These are phyloP conservation scores for Armadillidium nasatum DNA, from an alignment of 1,140 invertebrate genomes.

Conservation along the genomic window DNA sequence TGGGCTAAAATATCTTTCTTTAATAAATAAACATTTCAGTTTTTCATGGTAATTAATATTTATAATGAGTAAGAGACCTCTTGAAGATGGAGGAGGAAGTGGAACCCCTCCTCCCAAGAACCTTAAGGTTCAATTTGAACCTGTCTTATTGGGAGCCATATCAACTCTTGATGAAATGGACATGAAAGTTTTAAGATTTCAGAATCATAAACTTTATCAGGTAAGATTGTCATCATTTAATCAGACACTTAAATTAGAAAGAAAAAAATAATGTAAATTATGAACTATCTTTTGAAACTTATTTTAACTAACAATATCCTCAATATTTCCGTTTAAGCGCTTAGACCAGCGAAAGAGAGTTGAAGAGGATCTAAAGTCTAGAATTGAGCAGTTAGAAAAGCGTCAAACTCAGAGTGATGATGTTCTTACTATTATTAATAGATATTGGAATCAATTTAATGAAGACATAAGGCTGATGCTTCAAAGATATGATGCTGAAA, in stretches of 20 bases:
- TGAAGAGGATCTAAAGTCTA: constrained; percentile 80
- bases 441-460: constrained; percentile 96
- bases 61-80: constrained; percentile 67
- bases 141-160: constrained; percentile 82
- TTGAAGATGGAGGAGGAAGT: constrained; percentile 51
- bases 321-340: constrained; percentile 58
- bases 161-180: constrained; percentile 95
- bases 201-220: constrained; percentile 94
- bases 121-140: constrained; percentile 77
- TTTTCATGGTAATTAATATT: too few species aligned
- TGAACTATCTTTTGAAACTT: too few species aligned
- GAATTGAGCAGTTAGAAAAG: constrained; percentile 95
- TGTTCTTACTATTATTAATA: constrained; percentile 93
- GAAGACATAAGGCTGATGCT: constrained; percentile 91
- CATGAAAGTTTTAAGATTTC: constrained; percentile 92
- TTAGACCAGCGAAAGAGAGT: constrained; percentile 83
- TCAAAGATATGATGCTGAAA: constrained; percentile 95
- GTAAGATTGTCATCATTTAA: constrained; percentile 52
- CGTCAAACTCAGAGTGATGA: constrained; percentile 96
- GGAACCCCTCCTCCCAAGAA: constrained; percentile 62
- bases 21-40: too few species aligned
- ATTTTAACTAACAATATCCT: too few species aligned
- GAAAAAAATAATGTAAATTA: too few species aligned
- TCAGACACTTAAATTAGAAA: constrained; percentile 31
- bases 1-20: too few species aligned